phyloP scores from a whole-genome alignment of 2,888 invertebrate genomes.

The Atethmia centrago region DNA sequence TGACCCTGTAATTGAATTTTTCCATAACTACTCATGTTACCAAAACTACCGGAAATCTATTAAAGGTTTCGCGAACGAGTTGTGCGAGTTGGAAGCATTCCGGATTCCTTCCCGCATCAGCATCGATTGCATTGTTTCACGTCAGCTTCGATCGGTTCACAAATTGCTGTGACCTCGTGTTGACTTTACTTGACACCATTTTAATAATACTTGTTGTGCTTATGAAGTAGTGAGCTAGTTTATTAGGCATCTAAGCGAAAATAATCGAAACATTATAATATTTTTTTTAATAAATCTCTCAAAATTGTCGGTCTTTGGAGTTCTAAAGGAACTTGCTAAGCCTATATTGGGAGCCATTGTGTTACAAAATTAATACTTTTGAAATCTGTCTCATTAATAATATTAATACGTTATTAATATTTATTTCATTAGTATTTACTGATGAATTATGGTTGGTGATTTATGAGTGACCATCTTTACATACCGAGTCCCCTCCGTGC shows the following conservation, averaged over 20 bases:
- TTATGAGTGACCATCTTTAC: no score
- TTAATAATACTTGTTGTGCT: neutral
- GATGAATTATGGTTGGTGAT: no score
- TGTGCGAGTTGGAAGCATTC: slow-evolving; percentile 34
- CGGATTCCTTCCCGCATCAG: slow-evolving; percentile 58
- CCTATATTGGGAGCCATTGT: neutral
- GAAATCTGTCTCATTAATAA: no score
- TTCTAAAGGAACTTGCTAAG: neutral
- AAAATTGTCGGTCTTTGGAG: neutral
- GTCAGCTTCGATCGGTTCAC: slow-evolving; percentile 67
- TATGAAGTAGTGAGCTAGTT: neutral
- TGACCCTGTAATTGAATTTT: no score
- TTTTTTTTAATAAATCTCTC: no score
- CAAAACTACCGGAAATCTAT: no score
- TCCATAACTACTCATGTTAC: no score
- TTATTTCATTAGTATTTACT: no score
- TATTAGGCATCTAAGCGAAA: no score
- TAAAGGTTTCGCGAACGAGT: neutral
- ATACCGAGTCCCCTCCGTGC: no score
- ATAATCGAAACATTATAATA: no score
- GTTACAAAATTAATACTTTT: neutral
- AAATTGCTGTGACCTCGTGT: slow-evolving; percentile 54
- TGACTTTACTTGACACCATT: slow-evolving; percentile 51
- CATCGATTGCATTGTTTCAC: slow-evolving; percentile 72
- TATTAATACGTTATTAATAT: no score